Evolutionary conservation across 2,113 vertebrate genomes (phyloP), one percentile per base, ranked within the genome.

Genomic region (Channa argus): DNA sequence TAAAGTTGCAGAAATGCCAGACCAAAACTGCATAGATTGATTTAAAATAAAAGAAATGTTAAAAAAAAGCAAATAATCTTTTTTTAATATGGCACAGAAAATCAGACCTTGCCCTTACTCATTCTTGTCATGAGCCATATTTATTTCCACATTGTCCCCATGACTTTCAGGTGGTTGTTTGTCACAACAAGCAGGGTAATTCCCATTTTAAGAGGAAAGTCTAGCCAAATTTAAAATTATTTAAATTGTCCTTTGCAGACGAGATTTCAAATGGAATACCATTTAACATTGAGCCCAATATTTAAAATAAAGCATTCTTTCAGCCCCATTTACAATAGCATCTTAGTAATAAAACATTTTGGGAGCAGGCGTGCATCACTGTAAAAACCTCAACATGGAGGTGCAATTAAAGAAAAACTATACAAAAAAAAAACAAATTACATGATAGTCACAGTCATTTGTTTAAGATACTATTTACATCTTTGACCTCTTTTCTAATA

Each of bases 11-110:
- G 92, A 79, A 88, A 88, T 86, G 80, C 83, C 76, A 87, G 83
- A 77, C 82, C 58, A 44, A 89, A 90, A 90, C 92, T 94, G 93
- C 92, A 94, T 94, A 93, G 91, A 87, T 92, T 93, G 74, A 50
- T 43, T 3, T 6, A 66, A 74, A 33, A 58, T 39, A 24, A 24
- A 24, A 24, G 1, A 24, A 24, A 24, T 24, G n/a, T n/a, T n/a
- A 12, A 15, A 15, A 37, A 53, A 84, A 63, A 11, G 49, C 47
- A 10, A 8, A 74, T 55, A 88, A 61, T 53, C 45, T 63, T 86
- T 24, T 79, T 1, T 78, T 64, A 71, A 66, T 72, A 85, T 86
- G 83, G 79, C 83, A 91, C 81, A 80, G 50, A 60, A 74, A 73
- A 77, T 71, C 69, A 79, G 67, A 82, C 80, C 66, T 74, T 83